Evolutionary conservation across 2,113 vertebrate genomes (phyloP).

Genomic region (Tachycineta bicolor): DNA sequence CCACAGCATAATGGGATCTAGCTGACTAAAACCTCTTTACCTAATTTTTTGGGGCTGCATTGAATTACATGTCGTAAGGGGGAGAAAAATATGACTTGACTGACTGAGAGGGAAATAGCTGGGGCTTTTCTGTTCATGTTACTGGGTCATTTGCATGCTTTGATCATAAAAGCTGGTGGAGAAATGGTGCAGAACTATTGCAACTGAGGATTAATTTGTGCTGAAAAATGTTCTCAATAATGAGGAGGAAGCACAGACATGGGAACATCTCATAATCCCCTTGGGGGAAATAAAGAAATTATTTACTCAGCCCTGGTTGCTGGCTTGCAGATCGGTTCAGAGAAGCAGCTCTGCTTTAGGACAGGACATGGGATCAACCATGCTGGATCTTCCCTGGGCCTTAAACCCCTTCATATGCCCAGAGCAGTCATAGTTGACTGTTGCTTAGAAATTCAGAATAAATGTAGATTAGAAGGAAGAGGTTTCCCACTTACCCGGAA

Average conservation of each 20-base stretch:
- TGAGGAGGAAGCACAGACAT: background rate
- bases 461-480: background rate
- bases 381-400: background rate
- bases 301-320: background rate
- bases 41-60: background rate
- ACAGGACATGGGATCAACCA: background rate
- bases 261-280: background rate
- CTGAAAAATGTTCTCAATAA: background rate
- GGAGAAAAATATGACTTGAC: background rate
- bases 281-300: background rate
- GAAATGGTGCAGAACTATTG: conserved; percentile 29
- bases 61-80: background rate
- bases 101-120: background rate
- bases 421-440: background rate
- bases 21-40: background rate
- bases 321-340: background rate
- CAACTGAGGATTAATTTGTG: background rate
- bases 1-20: background rate
- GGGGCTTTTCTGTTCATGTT: background rate
- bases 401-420: background rate
- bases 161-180: background rate
- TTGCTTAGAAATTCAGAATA: background rate
- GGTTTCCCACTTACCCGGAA: background rate
- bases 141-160: conserved; percentile 15
- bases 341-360: background rate